Evolutionary conservation across 2,113 vertebrate species (phyloP), one percentile per base, ranked within the genome.

Genomic region (Hypomesus transpacificus): DNA sequence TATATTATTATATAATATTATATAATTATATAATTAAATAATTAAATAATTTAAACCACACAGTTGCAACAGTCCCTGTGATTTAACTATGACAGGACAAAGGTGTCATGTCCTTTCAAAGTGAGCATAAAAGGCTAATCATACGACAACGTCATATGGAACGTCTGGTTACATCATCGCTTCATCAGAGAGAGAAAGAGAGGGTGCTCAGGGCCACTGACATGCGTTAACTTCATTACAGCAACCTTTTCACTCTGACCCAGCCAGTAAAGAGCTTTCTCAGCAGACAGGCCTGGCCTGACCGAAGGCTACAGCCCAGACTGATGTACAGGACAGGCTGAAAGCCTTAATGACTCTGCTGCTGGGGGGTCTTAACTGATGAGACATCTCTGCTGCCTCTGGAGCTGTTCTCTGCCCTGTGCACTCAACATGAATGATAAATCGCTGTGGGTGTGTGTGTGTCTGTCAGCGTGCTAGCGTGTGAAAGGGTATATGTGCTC

Each of bases 321-420:
- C 39, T 46, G 39, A 46, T 46, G 13, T 70, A 70, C 68, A 71
- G 66, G 79, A 66, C 75, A 73, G 66, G 14, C 16, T 71, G 58
- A 46, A 9, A 75, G 65, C 9, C 21, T 22, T 74, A 76, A 78
- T 71, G 70, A 70, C 73, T 76, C 68, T 72, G 68, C 52, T 59
- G 68, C 58, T 46, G 39, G 54, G 62, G 9, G 26, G 28, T 57
- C 72, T 72, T 75, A 81, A 80, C 76, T 66, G 57, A 52, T 60
- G 58, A 70, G 39, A 73, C 70, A 80, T 85, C 78, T 75, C 61
- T 73, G 51, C 26, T 18, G 54, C 54, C 31, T 70, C 75, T 78
- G 52, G 68, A 75, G 70, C 63, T 54, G 64, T 39, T 3, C 62
- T 54, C 46, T 52, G 21, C 69, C 2, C 62, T 31, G 62, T 18